Conservation (phyloP, 2,797 vertebrate species). For the Poeciliopsis gracilis region DNA sequence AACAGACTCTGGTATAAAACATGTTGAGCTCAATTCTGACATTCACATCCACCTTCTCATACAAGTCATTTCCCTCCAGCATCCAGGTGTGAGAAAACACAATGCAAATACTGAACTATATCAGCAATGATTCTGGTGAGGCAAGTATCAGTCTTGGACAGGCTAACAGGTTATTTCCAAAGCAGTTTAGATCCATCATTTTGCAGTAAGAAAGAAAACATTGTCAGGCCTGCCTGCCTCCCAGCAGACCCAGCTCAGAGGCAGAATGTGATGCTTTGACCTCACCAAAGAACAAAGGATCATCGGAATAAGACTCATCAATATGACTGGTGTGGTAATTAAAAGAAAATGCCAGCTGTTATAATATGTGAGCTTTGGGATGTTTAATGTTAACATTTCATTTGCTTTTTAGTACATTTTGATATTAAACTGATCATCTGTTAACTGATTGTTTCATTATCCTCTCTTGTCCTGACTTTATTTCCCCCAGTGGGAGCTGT, state of each 20-base stretch:
- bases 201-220: background rate
- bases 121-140: background rate
- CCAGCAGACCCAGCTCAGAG: too few relatives aligned
- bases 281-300: background rate
- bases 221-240: background rate
- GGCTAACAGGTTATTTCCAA: background rate
- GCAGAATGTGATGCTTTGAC: too few relatives aligned
- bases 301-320: background rate
- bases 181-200: background rate
- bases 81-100: background rate
- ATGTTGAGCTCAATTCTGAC: background rate
- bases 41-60: background rate
- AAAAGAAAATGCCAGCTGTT: background rate
- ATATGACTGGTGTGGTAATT: background rate
- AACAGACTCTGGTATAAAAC: background rate
- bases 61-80: background rate
- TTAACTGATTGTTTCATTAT: too few relatives aligned
- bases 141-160: background rate
- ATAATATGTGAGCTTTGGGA: background rate
- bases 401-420: too few relatives aligned
- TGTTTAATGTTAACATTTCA: background rate
- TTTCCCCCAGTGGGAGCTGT: too few relatives aligned
- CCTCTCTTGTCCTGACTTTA: too few relatives aligned
- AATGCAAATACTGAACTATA: background rate
- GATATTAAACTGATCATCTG: too few relatives aligned